Percentiles rank a stretch among this genome's conserved stretches.
These are phyloP conservation scores for Frankliniella fusca DNA, from an alignment of 2,888 invertebrate genomes.

Conservation along the genomic window DNA sequence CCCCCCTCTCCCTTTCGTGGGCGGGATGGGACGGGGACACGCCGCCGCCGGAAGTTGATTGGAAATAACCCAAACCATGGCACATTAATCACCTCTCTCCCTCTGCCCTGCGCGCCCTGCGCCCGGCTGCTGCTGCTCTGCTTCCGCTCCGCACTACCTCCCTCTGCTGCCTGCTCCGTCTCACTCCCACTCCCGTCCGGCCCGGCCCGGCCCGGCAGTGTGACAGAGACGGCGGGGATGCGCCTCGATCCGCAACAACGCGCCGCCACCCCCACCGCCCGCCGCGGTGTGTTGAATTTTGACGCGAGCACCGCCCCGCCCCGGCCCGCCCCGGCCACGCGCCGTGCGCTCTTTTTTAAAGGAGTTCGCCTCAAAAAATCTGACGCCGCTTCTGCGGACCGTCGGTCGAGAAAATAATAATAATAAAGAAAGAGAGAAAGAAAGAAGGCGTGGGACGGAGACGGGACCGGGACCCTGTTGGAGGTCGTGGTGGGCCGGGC, in stretches of 20 bases:
- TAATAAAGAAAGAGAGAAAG: neutral
- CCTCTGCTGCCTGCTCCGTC: too few species aligned
- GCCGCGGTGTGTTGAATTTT: too few species aligned
- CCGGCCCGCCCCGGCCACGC: too few species aligned
- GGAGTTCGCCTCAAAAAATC: neutral
- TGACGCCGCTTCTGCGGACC: neutral
- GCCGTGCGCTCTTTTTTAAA: too few species aligned
- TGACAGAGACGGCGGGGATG: too few species aligned
- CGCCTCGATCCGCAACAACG: too few species aligned
- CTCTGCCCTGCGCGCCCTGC: too few species aligned
- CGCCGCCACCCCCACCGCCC: too few species aligned
- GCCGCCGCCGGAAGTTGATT: neutral
- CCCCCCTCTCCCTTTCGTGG: neutral
- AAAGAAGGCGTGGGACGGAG: neutral
- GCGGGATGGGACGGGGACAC: neutral
- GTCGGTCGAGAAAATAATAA: neutral
- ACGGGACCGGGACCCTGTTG: neutral
- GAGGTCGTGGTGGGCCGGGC: neutral
- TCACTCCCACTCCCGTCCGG: too few species aligned
- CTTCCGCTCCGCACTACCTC: too few species aligned
- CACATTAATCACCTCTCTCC: slow-evolving; percentile 10
- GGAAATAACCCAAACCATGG: neutral
- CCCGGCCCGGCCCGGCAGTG: too few species aligned
- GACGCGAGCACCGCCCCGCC: too few species aligned
- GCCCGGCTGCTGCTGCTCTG: neutral